Evolutionary conservation across 2,888 invertebrate genomes (phyloP), one percentile per base, ranked within the genome.

Genomic region (Eretmocerus hayati): DNA sequence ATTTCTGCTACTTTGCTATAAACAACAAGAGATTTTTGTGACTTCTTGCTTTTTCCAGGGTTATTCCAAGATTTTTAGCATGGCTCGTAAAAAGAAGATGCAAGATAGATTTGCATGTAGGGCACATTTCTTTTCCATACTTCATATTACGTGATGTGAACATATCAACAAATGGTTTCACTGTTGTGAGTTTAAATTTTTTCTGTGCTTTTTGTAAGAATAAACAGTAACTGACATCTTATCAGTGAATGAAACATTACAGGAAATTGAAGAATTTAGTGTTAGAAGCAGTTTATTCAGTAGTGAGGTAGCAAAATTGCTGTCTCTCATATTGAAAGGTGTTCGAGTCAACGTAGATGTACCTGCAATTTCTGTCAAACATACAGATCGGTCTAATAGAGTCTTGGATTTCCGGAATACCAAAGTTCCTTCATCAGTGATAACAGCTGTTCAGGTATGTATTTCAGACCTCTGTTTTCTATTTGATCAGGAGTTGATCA

Each of bases 271-370:
- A 63, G 87, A 90, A 69, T 80, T 91, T 58, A 84, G 88, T 55
- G 79, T 91, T 57, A 82, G 87, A 46, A 91, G 90, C 67, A 91
- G 90, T 72, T 84, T 90, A 65, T 82, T 91, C 58, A 91, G 89
- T 67, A 89, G 90, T 2, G 90, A 90, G 59, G 85, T 90, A 44
- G 88, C 87, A 19, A 91, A 91, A 69, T 71, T 90, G 13, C 74
- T 91, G 4, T 87, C 88, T 3, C 82, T 91, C 18, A 82, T 88
- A n/a, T 83, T 90, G 56, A 80, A 81, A 53, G 87, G 89, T 65
- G 83, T 90, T 3, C 79, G 87, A 55, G 79, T 91, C 47, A 87
- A 88, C 60, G 87, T 89, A 69, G 85, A 87, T 73, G 81, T 85
- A 38, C 69, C 65, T 4, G 55, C 62, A 11, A 48, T 56, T 16